Conservation (phyloP, 2,888 invertebrate species). For the Chorisops tibialis region DNA sequence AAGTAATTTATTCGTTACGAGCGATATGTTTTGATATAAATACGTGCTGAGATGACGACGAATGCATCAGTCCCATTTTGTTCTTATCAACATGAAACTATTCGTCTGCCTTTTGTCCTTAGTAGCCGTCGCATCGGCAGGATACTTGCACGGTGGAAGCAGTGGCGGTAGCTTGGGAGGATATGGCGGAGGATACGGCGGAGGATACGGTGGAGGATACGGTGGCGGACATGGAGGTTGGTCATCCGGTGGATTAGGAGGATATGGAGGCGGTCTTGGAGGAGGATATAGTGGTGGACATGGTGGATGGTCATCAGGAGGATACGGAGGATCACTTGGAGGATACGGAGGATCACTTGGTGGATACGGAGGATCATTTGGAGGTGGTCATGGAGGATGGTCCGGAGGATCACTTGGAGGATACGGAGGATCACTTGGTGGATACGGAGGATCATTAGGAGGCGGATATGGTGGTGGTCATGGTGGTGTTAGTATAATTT, state of each 20-base stretch:
- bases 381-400: background rate
- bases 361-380: background rate
- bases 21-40: too few species aligned
- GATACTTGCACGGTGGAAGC: background rate
- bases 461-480: background rate
- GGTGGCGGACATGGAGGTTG: conserved; percentile 1
- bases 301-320: background rate
- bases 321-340: background rate
- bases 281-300: conserved; percentile 6
- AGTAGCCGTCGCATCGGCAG: conserved; percentile 28
- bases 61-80: background rate
- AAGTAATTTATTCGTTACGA: too few species aligned
- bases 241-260: conserved; percentile 10
- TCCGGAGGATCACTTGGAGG: conserved; percentile 1
- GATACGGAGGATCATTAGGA: conserved; percentile 19
- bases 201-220: background rate
- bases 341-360: background rate
- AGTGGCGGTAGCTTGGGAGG: background rate
- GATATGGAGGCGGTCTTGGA: conserved; percentile 22
- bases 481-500: background rate
- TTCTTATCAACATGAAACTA: conserved; percentile 30
- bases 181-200: background rate
- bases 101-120: conserved; percentile 31
- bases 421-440: conserved; percentile 16
- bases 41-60: background rate